Conservation (phyloP, 1,140 invertebrate species). For the Drosophila sechellia region DNA sequence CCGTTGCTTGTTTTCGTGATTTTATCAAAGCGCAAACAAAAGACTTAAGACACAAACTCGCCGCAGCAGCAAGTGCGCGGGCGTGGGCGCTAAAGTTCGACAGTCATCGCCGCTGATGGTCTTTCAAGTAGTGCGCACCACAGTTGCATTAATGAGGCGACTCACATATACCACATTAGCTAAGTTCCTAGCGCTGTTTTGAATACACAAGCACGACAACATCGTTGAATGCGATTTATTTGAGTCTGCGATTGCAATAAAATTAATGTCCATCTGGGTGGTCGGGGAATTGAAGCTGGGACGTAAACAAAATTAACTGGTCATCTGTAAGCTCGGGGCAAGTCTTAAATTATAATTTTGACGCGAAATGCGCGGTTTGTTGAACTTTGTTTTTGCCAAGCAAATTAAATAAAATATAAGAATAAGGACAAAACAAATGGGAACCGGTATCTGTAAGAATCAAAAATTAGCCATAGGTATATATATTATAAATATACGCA, state of each 20-base stretch:
- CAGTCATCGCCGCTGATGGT: constrained; percentile 29
- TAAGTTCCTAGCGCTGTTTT: constrained; percentile 39
- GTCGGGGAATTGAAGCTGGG: constrained; percentile 19
- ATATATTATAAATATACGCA: constrained; percentile 17
- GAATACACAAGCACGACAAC: constrained; percentile 14
- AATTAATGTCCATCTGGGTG: constrained; percentile 48
- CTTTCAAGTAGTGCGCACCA: constrained; percentile 25
- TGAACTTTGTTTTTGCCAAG: constrained; percentile 52
- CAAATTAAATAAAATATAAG: constrained; percentile 23
- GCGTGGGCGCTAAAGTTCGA: constrained; percentile 23
- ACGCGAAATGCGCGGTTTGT: constrained; percentile 45
- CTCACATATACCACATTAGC: constrained; percentile 33
- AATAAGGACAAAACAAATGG: constrained; percentile 12
- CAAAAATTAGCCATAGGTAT: constrained; percentile 8
- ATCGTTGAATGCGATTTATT: constrained; percentile 12
- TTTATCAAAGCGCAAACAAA: constrained; percentile 52
- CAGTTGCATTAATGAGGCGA: constrained; percentile 36
- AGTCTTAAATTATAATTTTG: constrained; percentile 31
- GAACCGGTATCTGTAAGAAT: constrained; percentile 62
- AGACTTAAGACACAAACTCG: constrained; percentile 68
- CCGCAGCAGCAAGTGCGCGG: constrained; percentile 9
- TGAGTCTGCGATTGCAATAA: constrained; percentile 14
- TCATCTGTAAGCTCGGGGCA: constrained; percentile 51
- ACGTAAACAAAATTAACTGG: constrained; percentile 37
- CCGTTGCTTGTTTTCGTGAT: constrained; percentile 33